phyloP scores from a whole-genome alignment of 2,113 vertebrate species.

The Mesocricetus auratus region DNA sequence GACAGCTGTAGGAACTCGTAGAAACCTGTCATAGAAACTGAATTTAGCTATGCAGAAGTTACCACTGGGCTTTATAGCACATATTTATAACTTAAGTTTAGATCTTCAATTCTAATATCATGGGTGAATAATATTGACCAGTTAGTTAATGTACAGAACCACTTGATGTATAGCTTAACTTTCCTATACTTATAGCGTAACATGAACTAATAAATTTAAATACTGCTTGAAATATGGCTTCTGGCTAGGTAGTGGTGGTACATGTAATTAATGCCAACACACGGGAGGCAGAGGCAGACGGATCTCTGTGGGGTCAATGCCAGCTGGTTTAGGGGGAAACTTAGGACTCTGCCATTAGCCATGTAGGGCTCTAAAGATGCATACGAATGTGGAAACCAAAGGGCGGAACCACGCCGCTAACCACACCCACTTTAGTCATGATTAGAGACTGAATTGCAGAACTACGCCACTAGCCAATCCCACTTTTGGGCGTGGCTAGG shows the following conservation, averaged over 20 bases:
- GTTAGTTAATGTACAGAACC: not conserved
- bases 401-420: no score
- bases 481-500: no score
- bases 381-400: no score
- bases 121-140: not conserved
- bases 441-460: no score
- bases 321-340: no score
- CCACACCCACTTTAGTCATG: no score
- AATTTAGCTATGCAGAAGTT: not conserved
- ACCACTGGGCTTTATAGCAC: not conserved
- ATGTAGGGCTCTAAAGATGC: no score
- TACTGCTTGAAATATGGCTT: slow-evolving; percentile 1
- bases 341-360: no score
- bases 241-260: not conserved
- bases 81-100: not conserved
- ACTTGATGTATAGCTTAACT: not conserved
- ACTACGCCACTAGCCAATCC: no score
- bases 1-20: not conserved
- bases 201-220: not conserved
- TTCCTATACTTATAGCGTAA: not conserved
- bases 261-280: no score
- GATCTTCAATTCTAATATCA: not conserved
- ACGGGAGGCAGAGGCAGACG: no score
- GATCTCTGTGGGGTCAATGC: no score
- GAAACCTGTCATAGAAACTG: not conserved